Conservation (phyloP, 2,888 invertebrate species). For the Onchidella celtica region DNA sequence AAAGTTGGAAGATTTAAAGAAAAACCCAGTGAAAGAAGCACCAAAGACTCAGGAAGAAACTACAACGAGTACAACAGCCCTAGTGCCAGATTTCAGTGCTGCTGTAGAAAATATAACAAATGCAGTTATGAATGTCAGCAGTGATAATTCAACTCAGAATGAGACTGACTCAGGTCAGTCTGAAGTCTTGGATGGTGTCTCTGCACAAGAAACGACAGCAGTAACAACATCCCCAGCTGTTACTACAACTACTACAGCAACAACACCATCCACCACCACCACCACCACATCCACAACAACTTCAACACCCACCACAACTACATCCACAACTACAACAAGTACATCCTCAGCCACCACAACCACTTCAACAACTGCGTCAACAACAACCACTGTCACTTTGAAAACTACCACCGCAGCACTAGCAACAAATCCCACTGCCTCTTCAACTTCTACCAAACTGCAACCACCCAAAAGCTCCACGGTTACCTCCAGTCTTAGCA, state of each 20-base stretch:
- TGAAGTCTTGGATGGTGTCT: background rate
- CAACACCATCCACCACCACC: background rate
- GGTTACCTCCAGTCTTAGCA: constrained; percentile 1
- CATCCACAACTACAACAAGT: background rate
- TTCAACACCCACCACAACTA: background rate
- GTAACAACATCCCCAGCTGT: constrained; percentile 39
- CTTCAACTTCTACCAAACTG: background rate
- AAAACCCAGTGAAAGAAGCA: constrained; percentile 14
- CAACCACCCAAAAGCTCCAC: constrained; percentile 6
- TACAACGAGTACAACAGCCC: constrained; percentile 36
- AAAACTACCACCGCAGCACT: background rate
- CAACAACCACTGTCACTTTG: constrained; percentile 37
- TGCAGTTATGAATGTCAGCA: background rate
- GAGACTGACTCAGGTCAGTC: background rate
- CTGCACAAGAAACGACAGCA: constrained; percentile 38
- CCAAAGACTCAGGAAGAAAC: background rate
- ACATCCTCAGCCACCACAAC: constrained; percentile 28
- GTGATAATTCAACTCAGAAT: background rate
- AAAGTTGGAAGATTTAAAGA: constrained; percentile 39
- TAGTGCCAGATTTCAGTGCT: background rate
- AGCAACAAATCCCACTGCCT: background rate
- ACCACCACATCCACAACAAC: constrained; percentile 44
- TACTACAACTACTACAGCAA: constrained; percentile 15
- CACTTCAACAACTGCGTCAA: constrained; percentile 46
- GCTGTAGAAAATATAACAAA: background rate